Conservation (phyloP, 92 coral and sea anemone genomes). For the Phymanthus crucifer region DNA sequence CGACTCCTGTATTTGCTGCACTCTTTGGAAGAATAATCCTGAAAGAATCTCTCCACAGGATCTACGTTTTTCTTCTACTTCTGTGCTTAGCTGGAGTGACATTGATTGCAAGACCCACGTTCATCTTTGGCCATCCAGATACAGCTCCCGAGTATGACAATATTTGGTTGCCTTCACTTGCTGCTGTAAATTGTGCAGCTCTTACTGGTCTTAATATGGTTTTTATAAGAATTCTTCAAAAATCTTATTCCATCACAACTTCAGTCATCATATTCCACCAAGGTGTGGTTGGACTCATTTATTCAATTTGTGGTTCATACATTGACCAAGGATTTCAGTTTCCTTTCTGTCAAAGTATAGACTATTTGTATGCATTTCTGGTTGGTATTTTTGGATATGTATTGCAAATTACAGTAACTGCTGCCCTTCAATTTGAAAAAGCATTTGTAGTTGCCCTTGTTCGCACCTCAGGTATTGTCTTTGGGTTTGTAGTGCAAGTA, state of each 20-base stretch:
- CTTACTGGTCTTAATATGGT: neutral
- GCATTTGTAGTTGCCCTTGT: conserved; percentile 19
- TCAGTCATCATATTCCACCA: neutral
- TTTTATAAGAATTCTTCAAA: neutral
- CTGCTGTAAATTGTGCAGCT: neutral
- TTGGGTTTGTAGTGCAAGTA: neutral
- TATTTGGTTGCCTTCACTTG: conserved; percentile 24
- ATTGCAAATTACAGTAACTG: neutral
- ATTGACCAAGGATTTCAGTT: conserved; percentile 23
- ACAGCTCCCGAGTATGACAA: too few species aligned
- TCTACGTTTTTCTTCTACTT: conserved; percentile 8
- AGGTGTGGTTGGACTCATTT: conserved; percentile 10
- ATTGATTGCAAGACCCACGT: conserved; percentile 23
- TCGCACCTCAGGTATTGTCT: conserved; percentile 18
- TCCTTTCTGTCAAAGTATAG: too few species aligned
- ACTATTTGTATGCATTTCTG: conserved; percentile 10
- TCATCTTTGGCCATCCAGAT: too few species aligned
- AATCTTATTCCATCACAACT: neutral
- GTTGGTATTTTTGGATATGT: neutral
- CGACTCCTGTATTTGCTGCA: conserved; percentile 65
- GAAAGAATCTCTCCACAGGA: conserved; percentile 36
- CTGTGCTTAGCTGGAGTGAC: conserved; percentile 21
- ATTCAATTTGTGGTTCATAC: conserved; percentile 13
- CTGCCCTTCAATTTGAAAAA: neutral
- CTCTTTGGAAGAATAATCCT: conserved; percentile 62